phyloP scores from a whole-genome alignment of 2,888 invertebrate species.

The Apeira syringaria region DNA sequence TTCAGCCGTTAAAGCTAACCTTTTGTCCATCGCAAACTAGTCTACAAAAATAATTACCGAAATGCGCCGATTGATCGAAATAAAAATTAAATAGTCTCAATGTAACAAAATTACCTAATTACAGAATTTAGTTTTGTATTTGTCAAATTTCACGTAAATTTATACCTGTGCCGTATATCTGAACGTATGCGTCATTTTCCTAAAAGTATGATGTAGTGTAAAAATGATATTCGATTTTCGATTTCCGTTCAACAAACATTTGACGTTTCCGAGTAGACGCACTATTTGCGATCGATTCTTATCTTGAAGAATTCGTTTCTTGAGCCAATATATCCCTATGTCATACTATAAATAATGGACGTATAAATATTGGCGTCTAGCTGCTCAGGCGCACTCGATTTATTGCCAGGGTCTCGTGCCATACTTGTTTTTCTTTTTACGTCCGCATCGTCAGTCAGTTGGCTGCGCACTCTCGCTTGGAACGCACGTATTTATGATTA shows the following conservation, averaged over 20 bases:
- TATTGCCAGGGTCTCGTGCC: constrained; percentile 50
- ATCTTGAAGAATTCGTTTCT: constrained; percentile 1
- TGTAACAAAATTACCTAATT: no score
- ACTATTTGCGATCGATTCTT: constrained; percentile 2
- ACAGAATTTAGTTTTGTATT: no score
- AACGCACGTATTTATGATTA: constrained; percentile 33
- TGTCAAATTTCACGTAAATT: no score
- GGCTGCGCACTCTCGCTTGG: constrained; percentile 27
- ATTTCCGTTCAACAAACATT: constrained; percentile 2
- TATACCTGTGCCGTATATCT: no score
- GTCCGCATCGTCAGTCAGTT: constrained; percentile 35
- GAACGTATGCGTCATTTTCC: no score
- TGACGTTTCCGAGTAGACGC: constrained; percentile 2
- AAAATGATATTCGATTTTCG: no score
- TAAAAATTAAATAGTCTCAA: no score
- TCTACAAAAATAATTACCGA: no score
- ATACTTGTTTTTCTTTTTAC: constrained; percentile 24
- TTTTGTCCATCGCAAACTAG: no score
- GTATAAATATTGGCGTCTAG: constrained; percentile 40
- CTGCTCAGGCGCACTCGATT: constrained; percentile 41
- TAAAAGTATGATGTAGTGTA: no score
- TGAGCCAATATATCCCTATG: not conserved
- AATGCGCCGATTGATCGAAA: no score
- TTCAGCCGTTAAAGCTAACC: no score
- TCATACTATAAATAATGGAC: constrained; percentile 8